Evolutionary conservation across 2,113 vertebrate species (phyloP).

Genomic region (Platysternon megacephalum): DNA sequence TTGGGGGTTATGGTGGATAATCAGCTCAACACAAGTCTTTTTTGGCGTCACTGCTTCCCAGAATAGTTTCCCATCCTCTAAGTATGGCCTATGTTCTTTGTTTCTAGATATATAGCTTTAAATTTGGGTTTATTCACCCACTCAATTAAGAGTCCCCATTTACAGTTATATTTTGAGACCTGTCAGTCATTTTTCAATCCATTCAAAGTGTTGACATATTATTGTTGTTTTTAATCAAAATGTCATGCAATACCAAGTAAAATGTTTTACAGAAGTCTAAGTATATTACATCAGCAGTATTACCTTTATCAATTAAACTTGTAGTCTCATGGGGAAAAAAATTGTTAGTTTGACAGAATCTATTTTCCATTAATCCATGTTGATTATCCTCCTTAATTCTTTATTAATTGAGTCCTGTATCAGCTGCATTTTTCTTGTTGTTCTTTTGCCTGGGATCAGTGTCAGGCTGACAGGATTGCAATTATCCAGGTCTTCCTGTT

Average conservation of each 20-base stretch:
- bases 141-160: neutral
- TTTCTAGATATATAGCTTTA: neutral
- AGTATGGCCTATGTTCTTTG: neutral
- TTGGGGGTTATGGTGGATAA: neutral
- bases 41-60: neutral
- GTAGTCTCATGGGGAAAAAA: neutral
- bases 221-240: neutral
- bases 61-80: neutral
- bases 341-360: neutral
- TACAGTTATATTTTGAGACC: neutral
- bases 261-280: neutral
- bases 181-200: neutral
- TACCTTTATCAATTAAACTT: neutral
- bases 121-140: neutral
- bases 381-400: neutral
- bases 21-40: neutral
- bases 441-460: neutral
- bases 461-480: neutral
- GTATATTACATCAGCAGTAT: neutral
- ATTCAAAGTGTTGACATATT: neutral
- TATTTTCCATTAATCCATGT: neutral
- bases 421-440: neutral
- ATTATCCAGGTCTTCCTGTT: neutral
- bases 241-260: neutral
- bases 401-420: too few relatives aligned